Evolutionary conservation across 2,113 vertebrate species (phyloP).

Genomic region (Aythya baeri): DNA sequence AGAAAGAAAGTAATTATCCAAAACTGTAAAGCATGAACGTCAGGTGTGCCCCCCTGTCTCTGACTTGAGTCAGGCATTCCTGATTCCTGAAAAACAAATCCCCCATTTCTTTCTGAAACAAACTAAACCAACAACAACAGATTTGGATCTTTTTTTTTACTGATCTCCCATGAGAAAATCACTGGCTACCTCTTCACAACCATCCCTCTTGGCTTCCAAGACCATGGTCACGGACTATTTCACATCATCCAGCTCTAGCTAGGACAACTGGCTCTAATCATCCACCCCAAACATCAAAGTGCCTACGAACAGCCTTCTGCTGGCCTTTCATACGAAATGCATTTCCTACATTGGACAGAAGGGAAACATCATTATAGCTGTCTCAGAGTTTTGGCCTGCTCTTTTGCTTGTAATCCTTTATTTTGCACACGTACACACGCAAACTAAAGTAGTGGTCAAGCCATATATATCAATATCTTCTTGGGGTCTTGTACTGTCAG

Average conservation of each 20-base stretch:
- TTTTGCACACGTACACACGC: accelerated
- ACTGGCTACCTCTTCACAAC: not conserved
- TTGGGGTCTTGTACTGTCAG: not conserved
- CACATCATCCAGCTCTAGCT: not conserved
- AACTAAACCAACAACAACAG: not conserved
- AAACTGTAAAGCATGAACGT: not conserved
- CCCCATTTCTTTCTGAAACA: not conserved
- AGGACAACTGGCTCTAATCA: not conserved
- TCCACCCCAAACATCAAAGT: not conserved
- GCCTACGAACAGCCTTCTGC: not conserved
- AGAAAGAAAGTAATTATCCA: not conserved
- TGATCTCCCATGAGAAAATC: not conserved
- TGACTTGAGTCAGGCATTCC: not conserved
- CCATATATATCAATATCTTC: not conserved
- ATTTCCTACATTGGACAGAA: not conserved
- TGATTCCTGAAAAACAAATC: not conserved
- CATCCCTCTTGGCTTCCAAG: not conserved
- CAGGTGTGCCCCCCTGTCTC: not conserved
- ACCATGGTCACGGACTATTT: not conserved
- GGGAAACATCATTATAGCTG: accelerated
- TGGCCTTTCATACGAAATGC: not conserved
- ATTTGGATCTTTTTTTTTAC: not conserved
- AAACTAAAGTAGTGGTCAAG: not conserved
- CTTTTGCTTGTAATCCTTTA: not conserved
- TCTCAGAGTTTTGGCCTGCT: not conserved